phyloP scores from a whole-genome alignment of 2,888 invertebrate genomes.

The Polyommatus icarus region DNA sequence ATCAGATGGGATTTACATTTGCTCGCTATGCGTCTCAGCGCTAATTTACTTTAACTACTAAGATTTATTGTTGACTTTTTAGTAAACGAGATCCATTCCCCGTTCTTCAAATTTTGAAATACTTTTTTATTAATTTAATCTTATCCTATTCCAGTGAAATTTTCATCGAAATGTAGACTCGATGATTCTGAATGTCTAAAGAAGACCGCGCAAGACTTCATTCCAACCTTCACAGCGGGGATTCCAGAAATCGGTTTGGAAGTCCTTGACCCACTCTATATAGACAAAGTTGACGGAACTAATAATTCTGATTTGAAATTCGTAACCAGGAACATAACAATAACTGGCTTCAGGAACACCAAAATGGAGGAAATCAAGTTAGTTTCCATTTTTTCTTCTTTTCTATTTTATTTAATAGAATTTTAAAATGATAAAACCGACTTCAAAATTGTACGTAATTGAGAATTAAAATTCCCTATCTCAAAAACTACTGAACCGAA shows the following conservation, averaged over 20 bases:
- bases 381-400: not conserved
- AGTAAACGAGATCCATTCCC: no score
- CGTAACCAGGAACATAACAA: not conserved
- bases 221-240: not conserved
- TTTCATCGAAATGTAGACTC: not conserved
- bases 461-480: no score
- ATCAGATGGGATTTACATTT: no score
- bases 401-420: not conserved
- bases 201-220: not conserved
- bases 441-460: no score
- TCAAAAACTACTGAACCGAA: no score
- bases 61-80: no score
- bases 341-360: not conserved
- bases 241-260: not conserved
- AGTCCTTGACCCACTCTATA: not conserved
- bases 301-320: not conserved
- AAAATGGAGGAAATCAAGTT: not conserved
- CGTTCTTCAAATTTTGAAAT: not conserved
- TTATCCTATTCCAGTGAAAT: not conserved
- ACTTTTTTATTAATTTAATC: not conserved
- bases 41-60: no score
- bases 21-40: no score
- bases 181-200: not conserved
- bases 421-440: no score
- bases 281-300: not conserved